Evolutionary conservation across 2,113 vertebrate species (phyloP), one percentile per base, ranked within the genome.

Genomic region (Spea multiplicata): DNA sequence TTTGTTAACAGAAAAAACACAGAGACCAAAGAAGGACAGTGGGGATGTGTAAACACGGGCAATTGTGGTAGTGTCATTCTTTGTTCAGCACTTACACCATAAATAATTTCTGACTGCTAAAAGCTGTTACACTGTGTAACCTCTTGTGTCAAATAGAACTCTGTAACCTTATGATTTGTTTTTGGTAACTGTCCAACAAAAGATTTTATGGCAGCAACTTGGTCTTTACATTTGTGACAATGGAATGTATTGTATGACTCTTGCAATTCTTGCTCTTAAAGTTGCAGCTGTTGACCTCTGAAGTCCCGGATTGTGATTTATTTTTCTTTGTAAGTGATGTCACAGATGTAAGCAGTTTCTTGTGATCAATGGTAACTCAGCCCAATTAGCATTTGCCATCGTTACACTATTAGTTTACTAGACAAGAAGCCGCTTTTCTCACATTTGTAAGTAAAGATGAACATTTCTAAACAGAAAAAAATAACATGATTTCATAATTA

Each of bases 241-340:
- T 72, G 44, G 69, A n/a, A 9, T 10, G 50, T 66, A 72, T 72
- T 80, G 77, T 80, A 49, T 44, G 3, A 16, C 44, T 5, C 66
- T 55, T 73, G 17, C 14, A 64, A 13, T 49, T 53, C 17, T 66
- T 59, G n/a, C 50, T 66, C 14, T 47, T 5, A 44, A 13, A 66
- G 77, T 66, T 16, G n/a, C 70, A 80, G 77, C 77, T 73, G 77
- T 50, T 73, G 71, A 73, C 77, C 77, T 73, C 50, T 67, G 50
- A 53, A 59, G 50, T 8, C 44, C 65, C 65, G 59, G 64, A 50
- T 49, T 48, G 44, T 57, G 49, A 53, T 73, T 73, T 48, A 66
- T 80, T 73, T 62, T 67, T n/a, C n/a, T 48, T n/a, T 66, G 12
- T 16, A 57, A 80, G 71, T 66, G 77, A 17, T 66, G 49, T 65